A percentile compares a stretch with the other conserved stretches of the same genome.
Conservation (phyloP, 2,797 vertebrate genomes). For the Emys orbicularis region DNA sequence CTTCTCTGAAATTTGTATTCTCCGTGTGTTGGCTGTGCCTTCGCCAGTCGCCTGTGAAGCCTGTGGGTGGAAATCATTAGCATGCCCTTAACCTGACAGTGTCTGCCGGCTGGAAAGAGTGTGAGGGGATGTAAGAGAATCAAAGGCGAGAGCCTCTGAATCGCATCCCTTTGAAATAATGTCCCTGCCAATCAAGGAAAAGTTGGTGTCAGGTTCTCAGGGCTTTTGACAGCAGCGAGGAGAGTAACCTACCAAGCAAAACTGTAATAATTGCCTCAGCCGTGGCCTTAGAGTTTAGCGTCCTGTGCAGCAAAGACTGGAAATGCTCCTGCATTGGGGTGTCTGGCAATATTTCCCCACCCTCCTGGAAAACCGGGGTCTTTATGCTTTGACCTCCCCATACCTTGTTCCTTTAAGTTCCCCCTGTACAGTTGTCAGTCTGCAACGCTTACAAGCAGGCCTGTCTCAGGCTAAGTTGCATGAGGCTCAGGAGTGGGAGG, state of each 20-base stretch:
- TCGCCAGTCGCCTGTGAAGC: not conserved
- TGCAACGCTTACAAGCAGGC: not conserved
- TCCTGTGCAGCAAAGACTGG: not conserved
- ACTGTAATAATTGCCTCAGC: not conserved
- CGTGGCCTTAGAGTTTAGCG: not conserved
- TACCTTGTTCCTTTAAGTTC: not conserved
- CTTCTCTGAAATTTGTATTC: not conserved
- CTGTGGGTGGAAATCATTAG: not conserved
- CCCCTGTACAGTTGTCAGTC: not conserved
- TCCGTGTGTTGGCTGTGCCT: not conserved
- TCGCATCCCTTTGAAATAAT: not conserved
- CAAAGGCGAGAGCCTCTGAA: not conserved
- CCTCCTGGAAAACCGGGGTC: not conserved
- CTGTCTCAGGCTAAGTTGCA: not conserved
- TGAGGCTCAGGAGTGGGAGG: not conserved
- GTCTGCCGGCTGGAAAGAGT: not conserved
- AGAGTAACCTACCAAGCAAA: not conserved
- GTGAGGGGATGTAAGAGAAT: not conserved
- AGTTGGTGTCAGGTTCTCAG: not conserved
- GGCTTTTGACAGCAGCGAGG: not conserved
- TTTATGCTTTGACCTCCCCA: not conserved
- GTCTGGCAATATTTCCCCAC: not conserved
- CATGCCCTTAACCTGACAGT: not conserved
- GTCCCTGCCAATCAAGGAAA: not conserved
- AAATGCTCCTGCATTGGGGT: not conserved